Evolutionary conservation across 2,797 vertebrate genomes (phyloP), one percentile per base, ranked within the genome.

Genomic region (Pelodytes ibericus): DNA sequence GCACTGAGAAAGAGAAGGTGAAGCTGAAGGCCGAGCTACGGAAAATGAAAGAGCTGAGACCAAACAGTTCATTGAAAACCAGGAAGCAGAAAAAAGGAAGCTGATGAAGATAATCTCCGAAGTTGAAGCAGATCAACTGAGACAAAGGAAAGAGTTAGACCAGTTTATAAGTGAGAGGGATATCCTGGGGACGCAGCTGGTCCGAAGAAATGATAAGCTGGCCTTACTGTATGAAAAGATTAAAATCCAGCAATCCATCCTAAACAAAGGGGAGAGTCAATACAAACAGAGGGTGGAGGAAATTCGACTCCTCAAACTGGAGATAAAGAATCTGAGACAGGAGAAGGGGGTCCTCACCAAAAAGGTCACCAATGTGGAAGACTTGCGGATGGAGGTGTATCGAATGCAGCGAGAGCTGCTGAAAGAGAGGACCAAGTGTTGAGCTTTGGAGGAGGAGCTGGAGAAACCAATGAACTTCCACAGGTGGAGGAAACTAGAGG

Each of bases 401-500:
- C 89, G 92, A 83, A 91, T 94, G 86, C 92, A 88, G 87, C 94
- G 89, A 78, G 95, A 97, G 64, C 92, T 98, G 60, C 71, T 95
- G 72, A 94, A 86, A 82, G 96, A 97, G 83, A 88, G 93, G 76
- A 92, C 86, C 0, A 89, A 94, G 22, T 97, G 93, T 87, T 90
- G 92, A 67, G 88, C 93, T 62, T 87, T 99, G 29, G 94, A 98
- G 84, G 95, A 96, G 74, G 95, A 98, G 71, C 85, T 96, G 69
- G 89, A 91, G 80, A 98, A 94, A 70, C 95, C 96, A 18, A 88
- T 97, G 83, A 96, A 98, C 36, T 92, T 98, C 75, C 96, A 98
- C 88, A 86, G 95, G 75, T 99, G 96, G 97, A 95, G 96, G 85
- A 95, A 87, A 84, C 89, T 98, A 6, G 94, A 98, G 96, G 95